Evolutionary conservation across 2,888 invertebrate genomes (phyloP).

Genomic region (Spisula solida): DNA sequence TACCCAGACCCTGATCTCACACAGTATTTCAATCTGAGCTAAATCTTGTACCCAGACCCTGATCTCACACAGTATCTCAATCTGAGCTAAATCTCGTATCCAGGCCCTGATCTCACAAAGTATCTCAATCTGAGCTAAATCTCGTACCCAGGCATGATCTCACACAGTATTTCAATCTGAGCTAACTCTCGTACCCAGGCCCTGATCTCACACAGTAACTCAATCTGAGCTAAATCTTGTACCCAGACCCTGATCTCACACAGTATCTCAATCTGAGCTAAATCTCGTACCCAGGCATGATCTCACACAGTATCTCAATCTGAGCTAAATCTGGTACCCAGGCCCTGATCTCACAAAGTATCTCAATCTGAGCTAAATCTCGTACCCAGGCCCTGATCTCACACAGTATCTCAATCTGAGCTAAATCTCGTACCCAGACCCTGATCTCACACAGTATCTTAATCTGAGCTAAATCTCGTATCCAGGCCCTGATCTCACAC

Average conservation of each 20-base stretch:
- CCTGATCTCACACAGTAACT: no score
- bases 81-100: slow-evolving; percentile 78
- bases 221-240: slow-evolving; percentile 77
- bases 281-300: slow-evolving; percentile 77
- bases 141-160: slow-evolving; percentile 77
- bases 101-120: no score
- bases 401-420: no score
- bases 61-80: no score
- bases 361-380: no score
- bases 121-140: no score
- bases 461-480: slow-evolving; percentile 77
- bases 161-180: no score
- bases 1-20: slow-evolving; percentile 56
- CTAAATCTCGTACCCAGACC: slow-evolving; percentile 78
- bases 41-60: slow-evolving; percentile 78
- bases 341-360: no score
- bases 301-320: no score
- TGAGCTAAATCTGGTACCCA: slow-evolving; percentile 77
- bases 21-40: no score
- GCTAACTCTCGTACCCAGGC: slow-evolving; percentile 77
- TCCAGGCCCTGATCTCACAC: background rate
- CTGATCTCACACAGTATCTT: no score
- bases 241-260: background rate
- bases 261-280: no score
- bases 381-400: slow-evolving; percentile 78